phyloP scores from a whole-genome alignment of 2,888 invertebrate genomes.

The Cosmopolites sordidus region DNA sequence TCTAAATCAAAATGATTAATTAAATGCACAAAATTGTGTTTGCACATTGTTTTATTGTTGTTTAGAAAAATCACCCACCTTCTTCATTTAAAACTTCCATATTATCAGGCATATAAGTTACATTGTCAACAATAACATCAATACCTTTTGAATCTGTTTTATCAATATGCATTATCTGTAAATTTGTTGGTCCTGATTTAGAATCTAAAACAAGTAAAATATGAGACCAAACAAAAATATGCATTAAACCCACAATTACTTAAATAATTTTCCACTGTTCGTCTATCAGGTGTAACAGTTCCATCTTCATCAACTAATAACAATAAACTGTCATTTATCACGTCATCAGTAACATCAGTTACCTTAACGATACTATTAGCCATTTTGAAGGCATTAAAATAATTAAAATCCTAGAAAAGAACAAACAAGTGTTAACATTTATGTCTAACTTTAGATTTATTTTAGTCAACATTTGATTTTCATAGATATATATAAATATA shows the following conservation, averaged over 20 bases:
- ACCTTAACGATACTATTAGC: conserved; percentile 48
- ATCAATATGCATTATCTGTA: conserved; percentile 46
- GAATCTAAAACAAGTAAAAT: conserved; percentile 32
- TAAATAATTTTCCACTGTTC: conserved; percentile 72
- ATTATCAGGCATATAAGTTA: conserved; percentile 43
- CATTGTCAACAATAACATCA: conserved; percentile 50
- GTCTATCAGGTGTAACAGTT: conserved; percentile 74
- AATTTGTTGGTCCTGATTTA: conserved; percentile 41
- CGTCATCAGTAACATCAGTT: conserved; percentile 46
- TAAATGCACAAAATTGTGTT: no score
- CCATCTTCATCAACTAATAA: conserved; percentile 86
- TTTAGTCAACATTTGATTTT: no score
- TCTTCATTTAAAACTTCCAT: conserved; percentile 24
- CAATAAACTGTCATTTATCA: conserved; percentile 66
- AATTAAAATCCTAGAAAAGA: no score
- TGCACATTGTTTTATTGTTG: no score
- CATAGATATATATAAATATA: no score
- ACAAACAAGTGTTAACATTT: no score
- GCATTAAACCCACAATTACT: conserved; percentile 52
- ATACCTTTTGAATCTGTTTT: conserved; percentile 43
- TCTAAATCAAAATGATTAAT: conserved; percentile 17
- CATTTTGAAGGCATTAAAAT: conserved; percentile 34
- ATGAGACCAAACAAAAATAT: neutral
- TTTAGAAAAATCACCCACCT: conserved; percentile 14
- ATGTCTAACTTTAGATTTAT: no score